These are phyloP conservation scores for Danio aesculapii DNA, from an alignment of 2,797 vertebrate genomes.

Conservation along the genomic window DNA sequence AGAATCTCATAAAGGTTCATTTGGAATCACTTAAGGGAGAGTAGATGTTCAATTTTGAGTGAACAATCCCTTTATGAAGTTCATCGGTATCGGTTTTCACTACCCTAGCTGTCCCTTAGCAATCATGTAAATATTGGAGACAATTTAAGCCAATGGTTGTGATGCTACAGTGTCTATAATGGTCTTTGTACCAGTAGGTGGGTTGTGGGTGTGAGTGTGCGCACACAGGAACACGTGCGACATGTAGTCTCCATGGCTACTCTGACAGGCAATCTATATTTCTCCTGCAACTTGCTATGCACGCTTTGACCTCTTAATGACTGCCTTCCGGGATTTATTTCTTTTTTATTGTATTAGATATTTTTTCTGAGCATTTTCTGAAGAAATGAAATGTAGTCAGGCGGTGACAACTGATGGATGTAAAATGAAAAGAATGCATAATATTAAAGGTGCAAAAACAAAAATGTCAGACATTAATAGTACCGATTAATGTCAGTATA, in stretches of 20 bases:
- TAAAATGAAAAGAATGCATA: background rate
- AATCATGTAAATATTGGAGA: conserved; percentile 36
- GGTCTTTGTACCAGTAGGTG: conserved; percentile 42
- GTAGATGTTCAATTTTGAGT: too few relatives aligned
- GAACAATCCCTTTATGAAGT: too few relatives aligned
- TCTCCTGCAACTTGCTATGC: conserved; percentile 15
- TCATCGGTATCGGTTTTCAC: background rate
- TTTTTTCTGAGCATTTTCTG: conserved; percentile 28
- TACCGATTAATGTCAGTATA: background rate
- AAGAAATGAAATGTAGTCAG: conserved; percentile 5
- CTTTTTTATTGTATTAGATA: background rate
- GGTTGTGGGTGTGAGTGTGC: conserved; percentile 59
- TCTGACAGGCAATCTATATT: conserved; percentile 49
- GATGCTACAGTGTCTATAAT: conserved; percentile 24
- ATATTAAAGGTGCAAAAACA: background rate
- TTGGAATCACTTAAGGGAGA: too few relatives aligned
- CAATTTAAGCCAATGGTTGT: conserved; percentile 35
- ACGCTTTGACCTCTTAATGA: conserved; percentile 48
- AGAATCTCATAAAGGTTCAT: too few relatives aligned
- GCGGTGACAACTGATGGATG: conserved; percentile 15
- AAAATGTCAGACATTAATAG: background rate
- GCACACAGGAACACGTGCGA: conserved; percentile 52
- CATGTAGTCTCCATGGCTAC: conserved; percentile 60
- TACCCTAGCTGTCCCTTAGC: background rate
- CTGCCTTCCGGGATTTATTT: background rate